Conservation (phyloP, 92 coral and sea anemone species). For the Desmophyllum pertusum region DNA sequence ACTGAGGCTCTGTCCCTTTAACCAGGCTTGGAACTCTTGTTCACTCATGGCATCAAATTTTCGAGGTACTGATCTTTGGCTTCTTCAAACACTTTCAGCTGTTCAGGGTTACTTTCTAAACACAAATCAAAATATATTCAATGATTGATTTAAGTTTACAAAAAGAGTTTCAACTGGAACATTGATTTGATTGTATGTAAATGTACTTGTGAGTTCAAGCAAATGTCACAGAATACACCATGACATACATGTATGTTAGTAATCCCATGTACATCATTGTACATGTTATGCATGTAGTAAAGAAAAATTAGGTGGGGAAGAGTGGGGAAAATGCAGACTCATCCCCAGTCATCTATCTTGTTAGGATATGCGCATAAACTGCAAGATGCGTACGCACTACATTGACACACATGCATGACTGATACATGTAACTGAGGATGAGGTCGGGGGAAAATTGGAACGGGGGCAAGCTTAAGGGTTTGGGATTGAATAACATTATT, state of each 20-base stretch:
- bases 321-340: no score
- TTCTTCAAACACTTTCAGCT: conserved; percentile 19
- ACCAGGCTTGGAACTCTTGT: conserved; percentile 39
- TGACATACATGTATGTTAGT: no score
- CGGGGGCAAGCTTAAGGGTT: not conserved
- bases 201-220: no score
- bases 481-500: no score
- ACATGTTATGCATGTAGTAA: not conserved
- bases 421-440: no score
- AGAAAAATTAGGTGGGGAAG: not conserved
- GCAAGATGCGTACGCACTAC: not conserved
- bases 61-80: conserved; percentile 3
- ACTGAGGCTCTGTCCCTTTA: conserved; percentile 18
- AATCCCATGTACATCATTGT: no score
- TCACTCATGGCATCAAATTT: conserved; percentile 31
- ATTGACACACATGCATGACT: no score
- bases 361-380: no score
- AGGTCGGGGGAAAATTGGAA: not conserved
- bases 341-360: no score
- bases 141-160: not conserved
- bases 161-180: not conserved
- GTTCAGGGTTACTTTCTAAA: conserved; percentile 16
- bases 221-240: no score
- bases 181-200: no score
- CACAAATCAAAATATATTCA: no score